Conservation (phyloP, 1,140 invertebrate species). For the Drosophila sp. region DNA sequence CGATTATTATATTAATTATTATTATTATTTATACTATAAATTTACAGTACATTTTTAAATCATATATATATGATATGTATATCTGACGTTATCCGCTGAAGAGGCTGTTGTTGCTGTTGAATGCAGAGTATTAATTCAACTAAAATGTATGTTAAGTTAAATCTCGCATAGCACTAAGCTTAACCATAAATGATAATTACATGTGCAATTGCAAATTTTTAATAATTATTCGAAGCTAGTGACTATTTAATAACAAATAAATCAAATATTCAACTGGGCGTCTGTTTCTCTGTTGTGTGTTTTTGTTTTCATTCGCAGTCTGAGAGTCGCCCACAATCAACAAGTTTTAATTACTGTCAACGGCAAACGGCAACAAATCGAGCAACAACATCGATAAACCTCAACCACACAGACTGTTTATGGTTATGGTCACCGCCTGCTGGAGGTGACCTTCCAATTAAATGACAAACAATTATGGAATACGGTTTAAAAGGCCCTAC, state of each 20-base stretch:
- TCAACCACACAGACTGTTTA: constrained; percentile 47
- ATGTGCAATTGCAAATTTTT: neutral
- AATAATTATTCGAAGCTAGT: constrained; percentile 6
- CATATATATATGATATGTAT: too few species aligned
- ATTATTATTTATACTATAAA: neutral
- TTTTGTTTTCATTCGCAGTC: constrained; percentile 35
- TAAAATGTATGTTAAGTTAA: constrained; percentile 7
- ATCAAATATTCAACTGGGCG: constrained; percentile 63
- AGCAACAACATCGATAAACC: constrained; percentile 14
- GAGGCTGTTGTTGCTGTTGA: constrained; percentile 2
- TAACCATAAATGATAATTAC: constrained; percentile 27
- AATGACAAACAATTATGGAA: constrained; percentile 21
- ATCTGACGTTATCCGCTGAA: neutral
- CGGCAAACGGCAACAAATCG: neutral
- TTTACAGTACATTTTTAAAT: neutral
- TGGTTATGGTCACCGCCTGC: constrained; percentile 49
- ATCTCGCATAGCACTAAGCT: neutral
- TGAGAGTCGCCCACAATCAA: constrained; percentile 67
- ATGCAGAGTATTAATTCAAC: constrained; percentile 1
- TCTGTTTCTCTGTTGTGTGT: constrained; percentile 13
- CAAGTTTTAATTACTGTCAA: constrained; percentile 70
- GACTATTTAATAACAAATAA: constrained; percentile 42
- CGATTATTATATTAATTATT: too few species aligned
- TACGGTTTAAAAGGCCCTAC: constrained; percentile 7
- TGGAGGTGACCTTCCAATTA: constrained; percentile 42